These are phyloP conservation scores for Rhamphomyia laevipes DNA, from an alignment of 2,888 invertebrate species.

Conservation along the genomic window DNA sequence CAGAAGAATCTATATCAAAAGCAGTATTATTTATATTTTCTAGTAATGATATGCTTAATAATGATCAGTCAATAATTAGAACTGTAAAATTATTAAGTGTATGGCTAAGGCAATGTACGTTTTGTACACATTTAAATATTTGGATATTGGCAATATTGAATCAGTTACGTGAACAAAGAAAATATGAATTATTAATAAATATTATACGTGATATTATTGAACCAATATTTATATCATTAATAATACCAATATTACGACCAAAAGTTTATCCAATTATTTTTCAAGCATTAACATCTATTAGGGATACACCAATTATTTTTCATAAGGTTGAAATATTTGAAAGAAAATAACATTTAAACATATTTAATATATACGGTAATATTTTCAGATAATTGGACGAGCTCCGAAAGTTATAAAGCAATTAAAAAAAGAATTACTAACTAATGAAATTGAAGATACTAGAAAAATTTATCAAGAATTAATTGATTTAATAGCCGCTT, in stretches of 20 bases:
- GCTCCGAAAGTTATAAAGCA: slow-evolving; percentile 41
- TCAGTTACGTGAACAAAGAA: slow-evolving; percentile 48
- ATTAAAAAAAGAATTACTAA: slow-evolving; percentile 44
- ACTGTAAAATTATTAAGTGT: slow-evolving; percentile 52
- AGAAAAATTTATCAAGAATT: slow-evolving; percentile 46
- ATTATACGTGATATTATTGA: slow-evolving; percentile 46
- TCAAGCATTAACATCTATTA: slow-evolving; percentile 49
- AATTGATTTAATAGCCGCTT: slow-evolving; percentile 45
- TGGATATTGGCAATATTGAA: slow-evolving; percentile 51
- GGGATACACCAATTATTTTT: slow-evolving; percentile 48
- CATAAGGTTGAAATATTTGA: slow-evolving; percentile 40
- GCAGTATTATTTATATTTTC: slow-evolving; percentile 22
- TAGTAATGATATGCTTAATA: background rate
- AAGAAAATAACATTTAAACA: too few relatives aligned
- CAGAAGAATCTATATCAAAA: slow-evolving; percentile 25
- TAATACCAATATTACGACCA: slow-evolving; percentile 43
- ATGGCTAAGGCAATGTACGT: slow-evolving; percentile 55
- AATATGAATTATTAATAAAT: slow-evolving; percentile 45
- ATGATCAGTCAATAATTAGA: background rate
- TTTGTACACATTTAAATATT: slow-evolving; percentile 49
- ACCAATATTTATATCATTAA: slow-evolving; percentile 44
- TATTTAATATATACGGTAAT: too few relatives aligned
- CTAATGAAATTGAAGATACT: slow-evolving; percentile 39
- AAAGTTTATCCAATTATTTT: slow-evolving; percentile 50
- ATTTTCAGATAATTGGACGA: slow-evolving; percentile 38